Evolutionary conservation across 2,888 invertebrate genomes (phyloP).

Genomic region (Trichopoda pennipes): DNA sequence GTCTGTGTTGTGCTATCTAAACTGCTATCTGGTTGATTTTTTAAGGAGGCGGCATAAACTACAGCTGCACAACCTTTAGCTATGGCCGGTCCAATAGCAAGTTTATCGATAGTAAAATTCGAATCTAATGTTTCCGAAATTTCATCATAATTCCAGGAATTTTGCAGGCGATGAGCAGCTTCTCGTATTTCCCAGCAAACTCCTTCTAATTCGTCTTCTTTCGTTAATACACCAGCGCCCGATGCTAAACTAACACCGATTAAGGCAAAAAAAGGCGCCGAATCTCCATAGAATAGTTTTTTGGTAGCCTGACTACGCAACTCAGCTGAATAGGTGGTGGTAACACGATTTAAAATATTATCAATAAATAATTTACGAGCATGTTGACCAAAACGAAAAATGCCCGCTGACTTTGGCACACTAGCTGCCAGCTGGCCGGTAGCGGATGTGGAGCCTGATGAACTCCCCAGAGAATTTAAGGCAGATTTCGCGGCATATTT

Average conservation of each 20-base stretch:
- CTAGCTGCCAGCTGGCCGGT: slow-evolving; percentile 63
- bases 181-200: slow-evolving; percentile 89
- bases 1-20: not conserved
- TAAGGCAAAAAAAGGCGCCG: slow-evolving; percentile 87
- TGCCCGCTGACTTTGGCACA: slow-evolving; percentile 74
- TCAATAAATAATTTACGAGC: slow-evolving; percentile 86
- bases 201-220: slow-evolving; percentile 89
- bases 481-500: slow-evolving; percentile 51
- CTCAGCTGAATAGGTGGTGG: slow-evolving; percentile 85
- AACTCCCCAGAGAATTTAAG: slow-evolving; percentile 53
- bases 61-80: slow-evolving; percentile 92
- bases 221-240: slow-evolving; percentile 87
- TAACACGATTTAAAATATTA: slow-evolving; percentile 86
- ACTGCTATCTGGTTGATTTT: slow-evolving; percentile 69
- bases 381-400: slow-evolving; percentile 83
- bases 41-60: slow-evolving; percentile 87
- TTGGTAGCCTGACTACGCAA: slow-evolving; percentile 84
- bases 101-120: slow-evolving; percentile 83
- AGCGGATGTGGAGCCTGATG: slow-evolving; percentile 46
- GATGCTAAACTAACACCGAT: slow-evolving; percentile 88
- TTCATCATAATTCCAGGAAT: slow-evolving; percentile 77
- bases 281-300: slow-evolving; percentile 86
- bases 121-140: slow-evolving; percentile 79
- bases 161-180: slow-evolving; percentile 79
- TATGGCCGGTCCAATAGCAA: slow-evolving; percentile 86